phyloP scores from a whole-genome alignment of 1,140 invertebrate species.

The Delia radicum region DNA sequence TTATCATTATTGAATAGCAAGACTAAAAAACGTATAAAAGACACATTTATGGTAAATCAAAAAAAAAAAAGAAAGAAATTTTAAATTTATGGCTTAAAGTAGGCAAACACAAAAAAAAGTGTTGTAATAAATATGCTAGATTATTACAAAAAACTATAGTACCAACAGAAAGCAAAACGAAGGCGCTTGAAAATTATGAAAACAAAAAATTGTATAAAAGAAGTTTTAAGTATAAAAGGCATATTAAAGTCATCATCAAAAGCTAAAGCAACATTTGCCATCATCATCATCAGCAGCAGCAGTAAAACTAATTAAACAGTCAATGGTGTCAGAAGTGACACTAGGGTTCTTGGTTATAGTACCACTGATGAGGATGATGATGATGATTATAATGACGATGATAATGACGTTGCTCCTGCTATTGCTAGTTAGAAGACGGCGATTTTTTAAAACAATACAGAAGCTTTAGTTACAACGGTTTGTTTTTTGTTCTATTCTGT shows the following conservation, averaged over 20 bases:
- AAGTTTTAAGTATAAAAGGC: neutral
- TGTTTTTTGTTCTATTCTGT: neutral
- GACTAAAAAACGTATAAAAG: neutral
- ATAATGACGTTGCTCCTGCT: too few species aligned
- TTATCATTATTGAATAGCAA: neutral
- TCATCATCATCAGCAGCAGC: neutral
- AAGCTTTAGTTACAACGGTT: neutral
- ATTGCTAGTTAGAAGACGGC: too few species aligned
- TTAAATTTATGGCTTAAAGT: neutral
- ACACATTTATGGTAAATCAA: neutral
- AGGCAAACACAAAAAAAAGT: neutral
- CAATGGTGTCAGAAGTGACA: neutral
- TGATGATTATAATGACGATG: too few species aligned
- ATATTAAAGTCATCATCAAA: neutral
- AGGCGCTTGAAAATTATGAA: neutral
- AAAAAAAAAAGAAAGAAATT: neutral
- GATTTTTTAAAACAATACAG: too few species aligned
- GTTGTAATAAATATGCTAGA: neutral
- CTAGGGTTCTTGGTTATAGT: neutral
- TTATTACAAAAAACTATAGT: neutral
- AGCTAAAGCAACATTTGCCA: neutral
- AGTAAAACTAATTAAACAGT: neutral
- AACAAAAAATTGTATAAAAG: neutral
- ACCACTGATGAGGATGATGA: too few species aligned
- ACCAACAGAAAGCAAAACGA: neutral